Evolutionary conservation across 2,888 invertebrate species (phyloP).

Genomic region (Platerodrilus igneus): DNA sequence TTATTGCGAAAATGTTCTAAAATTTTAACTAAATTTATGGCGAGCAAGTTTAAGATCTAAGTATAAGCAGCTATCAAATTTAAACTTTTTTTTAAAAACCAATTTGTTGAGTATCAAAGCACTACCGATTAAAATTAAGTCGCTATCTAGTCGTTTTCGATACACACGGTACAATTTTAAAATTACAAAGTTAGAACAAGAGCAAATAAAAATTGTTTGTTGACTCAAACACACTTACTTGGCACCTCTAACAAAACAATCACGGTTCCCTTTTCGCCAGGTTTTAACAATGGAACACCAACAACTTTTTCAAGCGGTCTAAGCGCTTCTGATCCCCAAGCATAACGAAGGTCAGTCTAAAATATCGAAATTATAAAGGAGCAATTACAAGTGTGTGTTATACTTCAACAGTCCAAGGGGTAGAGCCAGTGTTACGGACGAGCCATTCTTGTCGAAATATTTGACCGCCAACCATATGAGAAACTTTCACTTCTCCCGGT

Average conservation of each 20-base stretch:
- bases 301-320: slow-evolving; percentile 39
- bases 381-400: neutral
- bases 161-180: too few relatives aligned
- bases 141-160: too few relatives aligned
- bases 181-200: neutral
- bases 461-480: slow-evolving; percentile 42
- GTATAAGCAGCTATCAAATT: too few relatives aligned
- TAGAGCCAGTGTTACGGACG: slow-evolving; percentile 43
- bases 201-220: neutral
- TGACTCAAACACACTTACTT: slow-evolving; percentile 32
- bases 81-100: too few relatives aligned
- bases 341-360: slow-evolving; percentile 45
- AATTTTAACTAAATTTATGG: too few relatives aligned
- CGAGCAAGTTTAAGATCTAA: too few relatives aligned
- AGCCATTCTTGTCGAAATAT: slow-evolving; percentile 45
- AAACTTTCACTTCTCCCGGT: slow-evolving; percentile 17
- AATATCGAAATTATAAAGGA: slow-evolving; percentile 21
- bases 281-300: slow-evolving; percentile 41
- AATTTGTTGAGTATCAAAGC: too few relatives aligned
- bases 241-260: slow-evolving; percentile 42
- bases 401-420: slow-evolving; percentile 42
- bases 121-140: too few relatives aligned
- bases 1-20: too few relatives aligned
- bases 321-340: slow-evolving; percentile 46
- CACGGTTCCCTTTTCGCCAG: slow-evolving; percentile 43